Base-by-base conservation (phyloP, 2,113 vertebrate species). In the Misgurnus anguillicaudatus region DNA sequence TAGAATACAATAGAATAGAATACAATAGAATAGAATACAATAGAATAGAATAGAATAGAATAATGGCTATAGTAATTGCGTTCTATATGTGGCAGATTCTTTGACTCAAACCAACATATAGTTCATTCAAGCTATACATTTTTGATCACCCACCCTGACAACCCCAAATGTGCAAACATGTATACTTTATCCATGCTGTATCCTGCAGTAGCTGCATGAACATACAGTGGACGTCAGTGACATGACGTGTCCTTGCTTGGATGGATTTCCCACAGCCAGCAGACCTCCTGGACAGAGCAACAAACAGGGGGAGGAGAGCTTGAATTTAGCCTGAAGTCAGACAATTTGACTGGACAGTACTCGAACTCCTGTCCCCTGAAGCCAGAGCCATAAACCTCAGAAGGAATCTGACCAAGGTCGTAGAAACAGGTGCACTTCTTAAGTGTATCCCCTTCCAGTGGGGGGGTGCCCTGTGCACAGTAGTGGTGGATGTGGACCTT, bases 371-470 rank as follows among this genome's bases (percentile, higher is more conserved):
- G 4, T 60, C 16, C 38, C 61, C 51, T 67, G 6, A 58, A 11
- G 45, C 17, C 17, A 58, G n/a, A 42, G 24, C 55, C 47, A 48
- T 80, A 66, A 83, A 86, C 55, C 69, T 53, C 38, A 31, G 77
- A 75, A 84, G 86, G 82, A 89, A 86, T 85, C 79, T 74, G 24
- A 75, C 79, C 80, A 80, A 87, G 79, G 84, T 77, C 78, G 75
- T 55, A 79, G 63, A 67, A 66, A 75, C 87, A 89, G 87, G 85
- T 88, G 84, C 78, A 72, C 74, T 45, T 57, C 48, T 51, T 51
- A 51, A 51, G 48, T 51, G 48, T 51, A 81, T 86, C 78, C 62
- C 60, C 81, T 47, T 68, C 41, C 42, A 17, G 17, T 45, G 53
- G 55, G 67, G 72, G 77, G 53, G 6, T n/a, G n/a, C n/a, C n/a